phyloP scores from a whole-genome alignment of 2,888 invertebrate species.

The Iphiclides podalirius region DNA sequence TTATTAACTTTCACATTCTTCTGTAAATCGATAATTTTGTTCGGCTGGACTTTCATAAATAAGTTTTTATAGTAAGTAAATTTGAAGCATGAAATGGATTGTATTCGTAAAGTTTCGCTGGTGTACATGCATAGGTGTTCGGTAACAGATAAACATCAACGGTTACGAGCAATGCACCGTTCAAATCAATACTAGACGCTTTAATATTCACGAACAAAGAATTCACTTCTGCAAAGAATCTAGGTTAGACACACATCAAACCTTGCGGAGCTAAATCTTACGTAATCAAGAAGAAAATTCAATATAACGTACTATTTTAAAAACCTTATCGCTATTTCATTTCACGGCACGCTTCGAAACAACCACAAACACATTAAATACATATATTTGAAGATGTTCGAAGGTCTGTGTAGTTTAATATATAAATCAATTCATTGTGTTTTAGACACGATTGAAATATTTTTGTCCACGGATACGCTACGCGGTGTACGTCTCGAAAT shows the following conservation, averaged over 20 bases:
- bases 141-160: constrained; percentile 5
- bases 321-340: no score
- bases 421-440: no score
- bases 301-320: background rate
- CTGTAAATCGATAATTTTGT: background rate
- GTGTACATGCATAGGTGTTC: background rate
- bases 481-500: background rate
- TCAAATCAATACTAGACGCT: constrained; percentile 12
- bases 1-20: background rate
- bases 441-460: no score
- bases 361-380: no score
- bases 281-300: background rate
- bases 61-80: no score
- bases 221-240: constrained; percentile 13
- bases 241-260: constrained; percentile 14
- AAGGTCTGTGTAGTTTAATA: no score
- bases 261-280: constrained; percentile 3
- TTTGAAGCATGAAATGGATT: no score
- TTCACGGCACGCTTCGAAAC: no score
- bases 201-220: constrained; percentile 18
- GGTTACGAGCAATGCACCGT: constrained; percentile 16
- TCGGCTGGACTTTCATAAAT: no score
- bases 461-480: no score
- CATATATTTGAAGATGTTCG: no score
- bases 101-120: constrained; percentile 45